phyloP scores from a whole-genome alignment of 2,113 vertebrate species.

The Microcebus ravelobensis region DNA sequence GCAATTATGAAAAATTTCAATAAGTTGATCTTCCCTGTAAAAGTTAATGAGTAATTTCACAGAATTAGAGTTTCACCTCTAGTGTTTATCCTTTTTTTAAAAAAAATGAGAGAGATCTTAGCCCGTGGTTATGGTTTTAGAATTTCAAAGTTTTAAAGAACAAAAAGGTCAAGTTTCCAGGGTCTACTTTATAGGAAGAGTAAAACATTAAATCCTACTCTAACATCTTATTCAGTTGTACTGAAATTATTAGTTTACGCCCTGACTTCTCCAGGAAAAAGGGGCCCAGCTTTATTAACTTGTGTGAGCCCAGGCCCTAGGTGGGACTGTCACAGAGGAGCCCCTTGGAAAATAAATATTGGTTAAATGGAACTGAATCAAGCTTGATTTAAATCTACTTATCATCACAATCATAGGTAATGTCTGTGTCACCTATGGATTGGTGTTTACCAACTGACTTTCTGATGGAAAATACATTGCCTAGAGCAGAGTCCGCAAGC shows the following conservation, averaged over 20 bases:
- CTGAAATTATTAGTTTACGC: not conserved
- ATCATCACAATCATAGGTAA: not conserved
- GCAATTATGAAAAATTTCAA: slow-evolving; percentile 61
- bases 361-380: not conserved
- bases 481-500: too few relatives aligned
- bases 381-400: not conserved
- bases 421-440: not conserved
- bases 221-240: not conserved
- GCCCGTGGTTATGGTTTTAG: not conserved
- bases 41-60: slow-evolving; percentile 66
- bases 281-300: not conserved
- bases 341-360: not conserved
- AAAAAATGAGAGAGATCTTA: not conserved
- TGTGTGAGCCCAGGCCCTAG: not conserved
- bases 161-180: not conserved
- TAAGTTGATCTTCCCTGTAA: slow-evolving; percentile 36
- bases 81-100: slow-evolving; percentile 14
- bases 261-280: not conserved
- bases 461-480: not conserved
- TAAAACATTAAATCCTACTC: not conserved
- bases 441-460: not conserved
- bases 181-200: not conserved
- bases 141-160: slow-evolving; percentile 40
- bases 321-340: not conserved
- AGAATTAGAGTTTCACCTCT: slow-evolving; percentile 53